Conservation (phyloP, 2,797 vertebrate genomes). For the Simalia tracyae region DNA sequence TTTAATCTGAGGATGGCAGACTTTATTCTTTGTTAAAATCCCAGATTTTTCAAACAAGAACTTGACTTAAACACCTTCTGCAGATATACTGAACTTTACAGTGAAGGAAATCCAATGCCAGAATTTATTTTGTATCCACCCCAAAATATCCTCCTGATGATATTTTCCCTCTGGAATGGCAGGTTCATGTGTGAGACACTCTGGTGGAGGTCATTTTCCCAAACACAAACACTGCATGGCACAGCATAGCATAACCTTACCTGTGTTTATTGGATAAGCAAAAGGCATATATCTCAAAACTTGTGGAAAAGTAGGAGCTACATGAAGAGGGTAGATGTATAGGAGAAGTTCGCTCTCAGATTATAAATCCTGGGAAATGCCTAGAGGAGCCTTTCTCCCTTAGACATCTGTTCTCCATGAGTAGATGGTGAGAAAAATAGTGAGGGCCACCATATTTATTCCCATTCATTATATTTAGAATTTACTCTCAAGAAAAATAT, state of each 20-base stretch:
- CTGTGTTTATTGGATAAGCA: not conserved
- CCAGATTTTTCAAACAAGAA: not conserved
- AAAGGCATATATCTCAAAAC: not conserved
- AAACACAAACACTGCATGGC: not conserved
- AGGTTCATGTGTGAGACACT: not conserved
- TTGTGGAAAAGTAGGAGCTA: not conserved
- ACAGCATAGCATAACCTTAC: not conserved
- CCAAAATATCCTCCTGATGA: not conserved
- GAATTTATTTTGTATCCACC: not conserved
- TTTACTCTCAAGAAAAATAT: not conserved
- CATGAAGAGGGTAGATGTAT: not conserved
- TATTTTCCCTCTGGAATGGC: not conserved
- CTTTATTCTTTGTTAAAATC: not conserved
- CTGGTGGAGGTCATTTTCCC: not conserved
- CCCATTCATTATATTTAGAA: not conserved
- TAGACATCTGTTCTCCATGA: not conserved
- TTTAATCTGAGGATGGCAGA: not conserved
- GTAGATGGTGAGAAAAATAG: not conserved
- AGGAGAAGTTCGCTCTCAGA: no score
- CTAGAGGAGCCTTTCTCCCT: not conserved
- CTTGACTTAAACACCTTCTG: not conserved
- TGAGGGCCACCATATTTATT: not conserved
- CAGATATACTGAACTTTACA: not conserved
- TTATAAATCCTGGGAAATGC: no score
- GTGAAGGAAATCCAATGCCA: not conserved